phyloP scores from a whole-genome alignment of 2,797 vertebrate species.

The Myotis daubentonii region DNA sequence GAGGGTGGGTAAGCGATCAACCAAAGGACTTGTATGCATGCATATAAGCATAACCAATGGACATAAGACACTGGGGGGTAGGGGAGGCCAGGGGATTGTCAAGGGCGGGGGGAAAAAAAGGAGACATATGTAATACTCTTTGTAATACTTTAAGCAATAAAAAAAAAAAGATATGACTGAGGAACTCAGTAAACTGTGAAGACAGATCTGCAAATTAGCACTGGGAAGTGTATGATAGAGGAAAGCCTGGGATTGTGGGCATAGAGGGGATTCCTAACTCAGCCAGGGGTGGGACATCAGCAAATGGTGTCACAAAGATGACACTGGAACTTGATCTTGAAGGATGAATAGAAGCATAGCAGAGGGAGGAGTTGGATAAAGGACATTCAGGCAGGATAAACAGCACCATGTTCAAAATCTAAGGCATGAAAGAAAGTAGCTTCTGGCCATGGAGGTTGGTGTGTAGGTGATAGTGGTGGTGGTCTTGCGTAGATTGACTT shows the following conservation, averaged over 20 bases:
- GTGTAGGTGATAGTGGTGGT: neutral
- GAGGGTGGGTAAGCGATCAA: no score
- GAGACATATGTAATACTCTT: no score
- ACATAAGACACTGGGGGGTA: no score
- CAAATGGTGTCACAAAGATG: constrained; percentile 19
- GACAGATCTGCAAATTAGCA: neutral
- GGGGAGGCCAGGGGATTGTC: no score
- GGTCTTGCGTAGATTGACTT: neutral
- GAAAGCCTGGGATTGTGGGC: neutral
- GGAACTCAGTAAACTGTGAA: constrained; percentile 25
- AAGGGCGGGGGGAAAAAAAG: no score
- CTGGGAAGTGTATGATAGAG: neutral
- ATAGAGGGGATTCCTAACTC: neutral
- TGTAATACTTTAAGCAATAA: no score
- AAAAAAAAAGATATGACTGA: neutral
- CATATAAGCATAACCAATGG: no score
- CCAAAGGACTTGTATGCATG: no score
- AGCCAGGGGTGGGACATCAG: neutral
- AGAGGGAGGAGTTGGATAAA: neutral
- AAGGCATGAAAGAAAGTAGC: neutral
- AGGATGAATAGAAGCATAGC: neutral
- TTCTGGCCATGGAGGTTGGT: neutral
- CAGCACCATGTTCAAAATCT: neutral
- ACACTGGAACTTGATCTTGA: neutral
- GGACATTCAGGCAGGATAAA: neutral